These are phyloP conservation scores for Xenops minutus DNA, from an alignment of 2,797 vertebrate genomes.

Conservation along the genomic window DNA sequence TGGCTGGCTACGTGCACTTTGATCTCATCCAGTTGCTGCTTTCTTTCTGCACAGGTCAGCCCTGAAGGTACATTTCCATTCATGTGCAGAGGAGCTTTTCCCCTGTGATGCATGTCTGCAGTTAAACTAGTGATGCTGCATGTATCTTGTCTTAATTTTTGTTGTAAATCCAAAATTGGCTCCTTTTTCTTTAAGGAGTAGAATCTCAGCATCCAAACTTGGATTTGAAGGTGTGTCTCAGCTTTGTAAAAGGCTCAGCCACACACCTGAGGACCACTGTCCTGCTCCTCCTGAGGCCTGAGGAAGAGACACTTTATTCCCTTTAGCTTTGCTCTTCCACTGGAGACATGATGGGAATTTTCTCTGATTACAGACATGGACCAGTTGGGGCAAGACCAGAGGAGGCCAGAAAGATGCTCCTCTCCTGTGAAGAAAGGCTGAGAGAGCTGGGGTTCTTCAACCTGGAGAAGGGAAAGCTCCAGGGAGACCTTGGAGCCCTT, in stretches of 20 bases:
- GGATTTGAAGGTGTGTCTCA: neutral
- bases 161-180: neutral
- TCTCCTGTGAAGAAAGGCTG: neutral
- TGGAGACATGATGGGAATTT: rapidly evolving
- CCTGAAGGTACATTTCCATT: slow-evolving; percentile 66
- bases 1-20: slow-evolving; percentile 73
- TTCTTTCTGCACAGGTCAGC: slow-evolving; percentile 80
- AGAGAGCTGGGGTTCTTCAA: neutral
- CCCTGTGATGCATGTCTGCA: neutral
- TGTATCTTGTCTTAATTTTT: neutral
- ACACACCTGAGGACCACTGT: neutral
- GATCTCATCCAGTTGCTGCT: slow-evolving; percentile 79
- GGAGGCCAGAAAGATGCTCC: neutral
- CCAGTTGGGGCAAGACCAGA: neutral
- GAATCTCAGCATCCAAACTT: neutral
- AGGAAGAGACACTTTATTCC: rapidly evolving
- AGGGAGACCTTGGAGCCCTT: neutral
- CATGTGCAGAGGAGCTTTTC: neutral
- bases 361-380: neutral
- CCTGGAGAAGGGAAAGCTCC: neutral
- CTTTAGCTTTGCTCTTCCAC: neutral
- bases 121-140: neutral
- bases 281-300: neutral
- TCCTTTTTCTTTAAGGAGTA: neutral
- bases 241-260: neutral